A percentile compares a stretch with the other conserved stretches of the same genome.
phyloP scores from a whole-genome alignment of 2,888 invertebrate species.

The Eledona agricola region DNA sequence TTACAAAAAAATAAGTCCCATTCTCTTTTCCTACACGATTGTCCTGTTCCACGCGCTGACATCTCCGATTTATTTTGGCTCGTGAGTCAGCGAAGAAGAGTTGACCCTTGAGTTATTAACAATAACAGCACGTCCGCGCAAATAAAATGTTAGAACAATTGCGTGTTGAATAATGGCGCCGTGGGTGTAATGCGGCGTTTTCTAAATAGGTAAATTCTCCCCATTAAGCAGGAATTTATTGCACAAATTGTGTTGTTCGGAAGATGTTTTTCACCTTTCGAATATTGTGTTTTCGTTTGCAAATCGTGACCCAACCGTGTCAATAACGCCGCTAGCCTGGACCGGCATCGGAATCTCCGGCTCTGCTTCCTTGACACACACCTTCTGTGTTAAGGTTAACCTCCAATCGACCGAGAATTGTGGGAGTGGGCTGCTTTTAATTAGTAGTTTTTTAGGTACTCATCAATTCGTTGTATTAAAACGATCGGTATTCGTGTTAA shows the following conservation, averaged over 20 bases:
- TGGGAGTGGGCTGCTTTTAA: no score
- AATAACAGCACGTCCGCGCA: slow-evolving; percentile 14
- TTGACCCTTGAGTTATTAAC: slow-evolving; percentile 26
- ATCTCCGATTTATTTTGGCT: slow-evolving; percentile 9
- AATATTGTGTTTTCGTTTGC: slow-evolving; percentile 12
- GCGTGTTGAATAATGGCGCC: slow-evolving; percentile 19
- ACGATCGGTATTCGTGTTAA: no score
- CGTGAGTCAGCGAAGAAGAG: slow-evolving; percentile 8
- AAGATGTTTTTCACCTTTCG: slow-evolving; percentile 3
- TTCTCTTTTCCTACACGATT: slow-evolving; percentile 17
- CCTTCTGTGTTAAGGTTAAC: slow-evolving; percentile 35
- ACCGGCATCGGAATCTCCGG: slow-evolving; percentile 31
- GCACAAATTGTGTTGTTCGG: neutral
- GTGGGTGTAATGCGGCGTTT: slow-evolving; percentile 9
- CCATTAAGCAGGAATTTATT: no score
- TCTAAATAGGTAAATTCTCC: no score
- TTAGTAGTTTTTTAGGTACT: slow-evolving; percentile 18
- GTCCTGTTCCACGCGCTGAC: slow-evolving; percentile 5
- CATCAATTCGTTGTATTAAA: slow-evolving; percentile 7
- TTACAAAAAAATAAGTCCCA: slow-evolving; percentile 32
- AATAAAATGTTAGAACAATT: slow-evolving; percentile 26
- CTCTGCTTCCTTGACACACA: slow-evolving; percentile 37
- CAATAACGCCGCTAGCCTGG: slow-evolving; percentile 12
- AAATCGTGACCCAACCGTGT: no score
- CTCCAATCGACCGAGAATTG: slow-evolving; percentile 36